These are phyloP conservation scores for human (Homo sapiens) DNA, from an alignment of 2,113 vertebrate species.

Conservation along the genomic window GRCh38 chr1:56288501-56289000, in stretches of 20 bases:
- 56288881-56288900: background rate
- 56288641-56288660: background rate
- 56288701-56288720: background rate
- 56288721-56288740: background rate
- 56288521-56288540: background rate
- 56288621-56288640: background rate
- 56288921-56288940: background rate
- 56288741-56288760: background rate
- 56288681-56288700: background rate
- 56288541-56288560: background rate
- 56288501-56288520: background rate
- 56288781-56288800: rapidly evolving
- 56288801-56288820: rapidly evolving
- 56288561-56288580: too few species aligned
- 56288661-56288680: background rate
- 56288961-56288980: background rate
- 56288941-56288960: background rate
- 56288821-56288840: background rate
- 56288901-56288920: background rate
- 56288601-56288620: background rate
- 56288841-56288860: background rate
- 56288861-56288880: background rate
- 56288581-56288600: background rate
- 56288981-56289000: background rate
- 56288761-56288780: background rate